A percentile compares a stretch with the other conserved stretches of the same genome.
phyloP scores from a whole-genome alignment of 2,113 vertebrate species.

The Hypocryptadius cinnamomeus region DNA sequence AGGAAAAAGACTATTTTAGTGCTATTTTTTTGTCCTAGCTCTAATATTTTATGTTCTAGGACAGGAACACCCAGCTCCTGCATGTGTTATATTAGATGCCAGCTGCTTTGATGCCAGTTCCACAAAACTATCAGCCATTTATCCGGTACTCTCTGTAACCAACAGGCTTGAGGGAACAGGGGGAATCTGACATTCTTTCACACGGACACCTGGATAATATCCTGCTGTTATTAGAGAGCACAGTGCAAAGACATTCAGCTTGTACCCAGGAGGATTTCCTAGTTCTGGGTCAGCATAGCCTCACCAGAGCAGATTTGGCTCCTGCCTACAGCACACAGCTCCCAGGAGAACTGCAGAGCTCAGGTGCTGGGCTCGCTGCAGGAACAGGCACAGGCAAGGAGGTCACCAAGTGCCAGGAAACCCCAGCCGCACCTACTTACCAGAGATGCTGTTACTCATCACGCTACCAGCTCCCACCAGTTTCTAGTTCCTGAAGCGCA shows the following conservation, averaged over 20 bases:
- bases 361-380: not conserved
- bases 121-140: not conserved
- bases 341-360: not conserved
- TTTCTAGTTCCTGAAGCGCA: not conserved
- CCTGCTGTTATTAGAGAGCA: not conserved
- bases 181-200: not conserved
- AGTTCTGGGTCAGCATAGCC: not conserved
- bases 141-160: not conserved
- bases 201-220: not conserved
- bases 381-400: not conserved
- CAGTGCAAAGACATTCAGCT: not conserved
- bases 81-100: not conserved
- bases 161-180: not conserved
- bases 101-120: not conserved
- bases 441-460: not conserved
- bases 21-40: not conserved
- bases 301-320: not conserved
- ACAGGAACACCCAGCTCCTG: not conserved
- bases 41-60: not conserved
- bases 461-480: not conserved
- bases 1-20: not conserved
- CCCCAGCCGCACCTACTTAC: not conserved
- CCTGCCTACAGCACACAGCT: not conserved
- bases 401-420: not conserved
- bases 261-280: not conserved